Base-by-base conservation (phyloP, 2,113 vertebrate species). In the Halcyon senegalensis region DNA sequence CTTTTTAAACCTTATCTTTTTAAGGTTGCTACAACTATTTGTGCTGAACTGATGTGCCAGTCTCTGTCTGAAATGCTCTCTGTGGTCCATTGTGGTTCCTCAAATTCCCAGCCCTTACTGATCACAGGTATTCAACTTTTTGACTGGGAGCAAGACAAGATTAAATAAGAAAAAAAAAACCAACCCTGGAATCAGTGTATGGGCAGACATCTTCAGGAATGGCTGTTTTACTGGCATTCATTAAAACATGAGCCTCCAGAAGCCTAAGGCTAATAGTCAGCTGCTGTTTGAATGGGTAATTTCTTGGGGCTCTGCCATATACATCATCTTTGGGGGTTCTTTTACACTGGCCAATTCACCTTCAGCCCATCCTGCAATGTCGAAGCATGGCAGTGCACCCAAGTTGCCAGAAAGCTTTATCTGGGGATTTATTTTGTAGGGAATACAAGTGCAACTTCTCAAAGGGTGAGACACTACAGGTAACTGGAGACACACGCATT, bases 401-500 rank as follows among this genome's bases (percentile, higher is more conserved):
- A 1, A 7, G 13, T 18, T 84, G 60, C 60, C 56, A 51, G 63
- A 74, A 74, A 35, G 48, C 51, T 84, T 78, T 28, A 19, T 10
- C 0, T 1, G 24, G 66, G 35, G 8, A 10, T 50, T 73, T 44
- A 9, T 75, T 82, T 67, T 78, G n/a, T 59, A n/a, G 56, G 50
- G 69, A 37, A 3, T 10, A n/a, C 9, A 35, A 56, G 12, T 67
- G 68, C 59, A 74, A 43, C 28, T 74, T 30, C 21, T 48, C 31
- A 25, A 48, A 74, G 16, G 2, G 5, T n/a, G 14, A 44, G 51
- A 27, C 18, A 3, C 18, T 67, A 4, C 53, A 55, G 37, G 16
- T 59, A 28, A 7, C 35, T 33, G 62, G 43, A 37, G 68, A 50
- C 69, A 58, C 14, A 6, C 4, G 4, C 0, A 0, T 77, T 69